Evolutionary conservation across 2,888 invertebrate genomes (phyloP), one percentile per base, ranked within the genome.

Genomic region (Branchinecta sandiegonensis): DNA sequence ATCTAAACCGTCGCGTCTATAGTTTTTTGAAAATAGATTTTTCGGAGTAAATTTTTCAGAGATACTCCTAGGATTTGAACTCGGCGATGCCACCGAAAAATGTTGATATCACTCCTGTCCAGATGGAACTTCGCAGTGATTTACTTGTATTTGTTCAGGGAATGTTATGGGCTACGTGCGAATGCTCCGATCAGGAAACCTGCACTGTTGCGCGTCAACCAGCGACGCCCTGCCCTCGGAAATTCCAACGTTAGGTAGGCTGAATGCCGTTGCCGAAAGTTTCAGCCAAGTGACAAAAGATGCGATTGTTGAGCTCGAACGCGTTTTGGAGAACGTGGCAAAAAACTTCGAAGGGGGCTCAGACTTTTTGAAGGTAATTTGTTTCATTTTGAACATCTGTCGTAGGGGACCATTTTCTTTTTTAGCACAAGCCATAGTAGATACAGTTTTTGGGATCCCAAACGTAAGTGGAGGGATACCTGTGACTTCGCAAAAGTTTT

Each of bases 101-200:
- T 23, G 23, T 2, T 23, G 23, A 23, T 23, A 23, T 23, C 23
- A 23, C 37, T 6, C 37, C 2, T 37, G 6, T 5, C 3, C 37
- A 37, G 37, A 37, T 37, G 6, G 37, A 9, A 17, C 17, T 63
- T 63, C 9, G 46, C 48, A 23, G 11, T 47, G 12, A 37, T 64
- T 64, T 23, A 37, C 48, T 46, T 65, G 23, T 10, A 66, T 66
- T 65, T n/a, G 71, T 72, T 48, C 73, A 83, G 84, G 85, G 14
- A 96, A 96, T 79, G 93, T 94, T 0, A 87, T 97, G 84, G 96
- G 95, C 3, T 96, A 95, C 76, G 90, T 99, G 7, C 83, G 97
- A 66, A 85, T 96, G 80, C 88, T 99, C 69, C 84, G 94, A 68
- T 92, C 95, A 0, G 97, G 96, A 17, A 93, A 94, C 7, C 83